Evolutionary conservation across 2,888 invertebrate genomes (phyloP), one percentile per base, ranked within the genome.

Genomic region (Micoletzkya japonica): DNA sequence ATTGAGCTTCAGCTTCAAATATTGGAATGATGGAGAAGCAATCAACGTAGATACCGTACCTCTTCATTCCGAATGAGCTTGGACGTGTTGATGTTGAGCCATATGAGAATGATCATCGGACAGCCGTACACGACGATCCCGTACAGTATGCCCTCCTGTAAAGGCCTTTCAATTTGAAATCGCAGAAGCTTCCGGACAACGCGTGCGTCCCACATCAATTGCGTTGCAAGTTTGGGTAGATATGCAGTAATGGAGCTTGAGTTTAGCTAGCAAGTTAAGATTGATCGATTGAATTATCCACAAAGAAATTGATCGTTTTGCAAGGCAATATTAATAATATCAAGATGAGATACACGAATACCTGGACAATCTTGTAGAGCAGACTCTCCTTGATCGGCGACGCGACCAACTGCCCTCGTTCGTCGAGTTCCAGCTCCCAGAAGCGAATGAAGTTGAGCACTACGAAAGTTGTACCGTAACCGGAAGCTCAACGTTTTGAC

Each of bases 121-220:
- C 81, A 44, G 14, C 71, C 76, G 72, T 82, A 80, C 20, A 82
- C 82, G 36, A 80, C 49, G 30, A 76, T 64, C 6, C 82, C 81
- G 54, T 82, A 80, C 44, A 81, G 60, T 26, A 80, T 56, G 17
- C 82, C 81, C 59, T 80, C 80, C 70, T 79, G 77, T 14, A 78
- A 28, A 49, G 52, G 26, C 49, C 37, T 30, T 4, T 30, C n/a
- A 24, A 57, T 52, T 52, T 52, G 6, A 6, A 52, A n/a, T 6
- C 39, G 17, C 17, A 39, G 17, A 17, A 39, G 17, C 7, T 39
- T 39, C 17, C 39, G n/a, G n/a, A n/a, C n/a, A n/a, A n/a, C n/a
- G n/a, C n/a, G n/a, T n/a, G n/a, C n/a, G n/a, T n/a, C n/a, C n/a
- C n/a, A n/a, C n/a, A n/a, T n/a, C n/a, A n/a, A n/a, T n/a, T n/a